Evolutionary conservation across 1,140 invertebrate species (phyloP), one percentile per base, ranked within the genome.

Genomic region (Myzus persicae): DNA sequence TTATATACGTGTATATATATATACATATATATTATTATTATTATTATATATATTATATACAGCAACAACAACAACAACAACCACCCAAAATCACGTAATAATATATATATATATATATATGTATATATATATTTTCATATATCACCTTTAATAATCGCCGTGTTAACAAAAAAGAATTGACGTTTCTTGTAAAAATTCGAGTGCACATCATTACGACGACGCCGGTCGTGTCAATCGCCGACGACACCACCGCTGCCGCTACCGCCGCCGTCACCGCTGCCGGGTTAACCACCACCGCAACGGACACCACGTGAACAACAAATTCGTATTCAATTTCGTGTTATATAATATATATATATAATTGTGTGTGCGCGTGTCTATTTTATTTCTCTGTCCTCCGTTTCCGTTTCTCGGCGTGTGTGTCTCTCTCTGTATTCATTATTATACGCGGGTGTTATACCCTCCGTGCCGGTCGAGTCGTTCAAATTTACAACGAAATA

Each of bases 21-120:
- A 76, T 36, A 76, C 1, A 76, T n/a, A n/a, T n/a, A n/a, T 76
- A 76, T 76, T n/a, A 76, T n/a, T 76, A 76, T 76, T n/a, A 67
- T 67, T 76, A 76, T 67, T n/a, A 82, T 82, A 51, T 82, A 82
- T 82, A 82, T 82, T 82, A 40, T 82, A 76, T 22, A 82, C 81
- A 82, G 9, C n/a, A 76, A 14, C 22, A 59, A 8, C 76, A 81
- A 38, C 38, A 82, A 82, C 36, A 82, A 82, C 59, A 76, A 76
- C 59, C 31, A 76, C n/a, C 59, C 59, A 76, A n/a, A 76, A 76
- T 76, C 59, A 76, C 59, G 59, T 76, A 76, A 76, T 76, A 76
- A 67, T 76, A 76, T 76, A 76, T 67, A 67, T 67, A 67, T 67
- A 67, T 67, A 31, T 67, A n/a, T 67, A 67, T 67, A n/a, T 67